Base-by-base conservation (phyloP, 1,140 invertebrate species). In the Caerostris darwini region DNA sequence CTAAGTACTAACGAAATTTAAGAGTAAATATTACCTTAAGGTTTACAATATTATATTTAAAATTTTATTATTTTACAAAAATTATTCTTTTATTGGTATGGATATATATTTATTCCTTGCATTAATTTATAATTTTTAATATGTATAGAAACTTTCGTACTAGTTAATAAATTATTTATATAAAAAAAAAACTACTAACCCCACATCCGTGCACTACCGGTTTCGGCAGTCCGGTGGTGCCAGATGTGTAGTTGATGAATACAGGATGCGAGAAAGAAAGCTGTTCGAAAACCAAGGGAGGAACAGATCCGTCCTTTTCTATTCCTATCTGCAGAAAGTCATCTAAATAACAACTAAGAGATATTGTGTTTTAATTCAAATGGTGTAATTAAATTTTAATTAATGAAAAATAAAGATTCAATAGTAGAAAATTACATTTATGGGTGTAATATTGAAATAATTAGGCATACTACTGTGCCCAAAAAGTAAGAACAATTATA, bases 191-290 rank as follows among this genome's bases (percentile, higher is more conserved):
- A 53, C 8, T 54, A 50, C 96, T 95, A 96, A 97, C 97, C 91
- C 97, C 97, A 92, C 96, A 96, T 71, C 97, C 96, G 95, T 97
- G 97, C n/a, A 97, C 97, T 96, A 97, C 97, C 95, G 97, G 97
- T 95, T 97, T 97, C 53, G 97, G 97, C n/a, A 96, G 95, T 7
- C 97, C 97, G 7, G 97, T 97, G 8, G 97, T 97, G 7, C 97
- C 97, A 5, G 97, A 97, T 5, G 96, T 97, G 95, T 97, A 97
- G 96, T 97, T 96, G 77, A 97, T 97, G 95, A 96, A 97, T 17
- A 97, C 95, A 14, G 97, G 97, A 95, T 97, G 97, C 95, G 96
- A 96, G 94, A 97, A 97, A 5, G 97, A 96, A 6, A 97, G 96
- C 95, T 97, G 97, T 93, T 96, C 96, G 96, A 97, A 97, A 59